Percentiles rank a stretch among this genome's conserved stretches.
phyloP scores from a whole-genome alignment of 2,888 invertebrate species.

The Spilosoma lubricipeda region DNA sequence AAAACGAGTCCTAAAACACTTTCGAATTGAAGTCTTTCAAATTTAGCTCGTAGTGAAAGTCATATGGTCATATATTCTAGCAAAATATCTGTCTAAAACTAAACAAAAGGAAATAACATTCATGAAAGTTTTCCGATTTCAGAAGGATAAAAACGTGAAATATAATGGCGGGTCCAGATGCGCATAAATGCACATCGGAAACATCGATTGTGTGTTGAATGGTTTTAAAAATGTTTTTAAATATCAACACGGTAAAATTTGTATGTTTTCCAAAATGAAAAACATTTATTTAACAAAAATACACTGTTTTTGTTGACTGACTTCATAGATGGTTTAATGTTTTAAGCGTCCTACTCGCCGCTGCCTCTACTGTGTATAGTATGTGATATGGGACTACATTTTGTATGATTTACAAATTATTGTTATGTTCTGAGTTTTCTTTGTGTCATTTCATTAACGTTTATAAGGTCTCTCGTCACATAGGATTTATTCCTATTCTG shows the following conservation, averaged over 20 bases:
- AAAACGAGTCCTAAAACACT: no score
- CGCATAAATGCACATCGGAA: not conserved
- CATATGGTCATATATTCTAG: slow-evolving; percentile 12
- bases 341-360: no score
- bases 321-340: no score
- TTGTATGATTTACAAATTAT: no score
- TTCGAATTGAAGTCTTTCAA: not conserved
- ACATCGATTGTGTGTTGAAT: not conserved
- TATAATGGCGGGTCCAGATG: slow-evolving; percentile 18
- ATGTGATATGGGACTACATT: no score
- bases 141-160: slow-evolving; percentile 28
- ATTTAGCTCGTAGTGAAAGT: not conserved
- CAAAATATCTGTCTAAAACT: slow-evolving; percentile 29
- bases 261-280: not conserved
- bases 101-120: slow-evolving; percentile 49
- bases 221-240: not conserved
- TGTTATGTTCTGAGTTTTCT: no score
- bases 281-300: no score
- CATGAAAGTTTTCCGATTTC: slow-evolving; percentile 46
- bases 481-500: no score
- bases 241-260: not conserved
- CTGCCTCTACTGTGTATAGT: no score
- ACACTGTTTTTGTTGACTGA: not conserved
- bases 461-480: no score
- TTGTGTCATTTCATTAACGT: no score